These are phyloP conservation scores for Sycophaga agraensis DNA, from an alignment of 1,140 invertebrate species.

Conservation along the genomic window DNA sequence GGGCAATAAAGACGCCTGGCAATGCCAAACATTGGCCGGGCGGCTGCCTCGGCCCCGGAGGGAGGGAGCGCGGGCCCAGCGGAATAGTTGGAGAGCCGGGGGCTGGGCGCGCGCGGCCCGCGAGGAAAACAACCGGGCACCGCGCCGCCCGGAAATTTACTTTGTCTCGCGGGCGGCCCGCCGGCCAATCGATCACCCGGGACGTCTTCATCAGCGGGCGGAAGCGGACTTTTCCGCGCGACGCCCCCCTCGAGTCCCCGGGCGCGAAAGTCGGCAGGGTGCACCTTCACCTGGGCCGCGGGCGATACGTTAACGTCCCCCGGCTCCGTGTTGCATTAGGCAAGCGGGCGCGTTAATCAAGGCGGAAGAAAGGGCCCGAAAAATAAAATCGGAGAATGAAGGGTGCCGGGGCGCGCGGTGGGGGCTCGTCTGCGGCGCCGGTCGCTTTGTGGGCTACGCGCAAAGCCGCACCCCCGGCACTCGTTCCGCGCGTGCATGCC, in stretches of 20 bases:
- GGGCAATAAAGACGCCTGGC: slow-evolving; percentile 40
- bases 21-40: slow-evolving; percentile 34
- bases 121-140: slow-evolving; percentile 24
- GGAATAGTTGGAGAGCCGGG: not conserved
- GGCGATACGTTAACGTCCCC: not conserved
- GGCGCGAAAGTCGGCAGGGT: not conserved
- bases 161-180: slow-evolving; percentile 28
- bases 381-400: not conserved
- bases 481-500: too few species aligned
- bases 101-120: not conserved
- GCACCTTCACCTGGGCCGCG: not conserved
- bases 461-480: too few species aligned
- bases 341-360: slow-evolving; percentile 17
- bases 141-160: slow-evolving; percentile 36
- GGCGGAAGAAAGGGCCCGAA: slow-evolving; percentile 21
- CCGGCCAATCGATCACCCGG: too few species aligned
- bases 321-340: too few species aligned
- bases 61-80: not conserved
- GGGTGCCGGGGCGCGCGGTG: not conserved
- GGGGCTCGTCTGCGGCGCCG: too few species aligned
- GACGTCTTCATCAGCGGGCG: not conserved
- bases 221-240: not conserved
- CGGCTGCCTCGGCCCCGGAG: not conserved
- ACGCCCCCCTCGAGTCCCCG: not conserved
- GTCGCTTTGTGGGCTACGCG: too few species aligned